A percentile compares a stretch with the other conserved stretches of the same genome.
Evolutionary conservation across 2,888 invertebrate species (phyloP).

Genomic region (Abscondita cerata): DNA sequence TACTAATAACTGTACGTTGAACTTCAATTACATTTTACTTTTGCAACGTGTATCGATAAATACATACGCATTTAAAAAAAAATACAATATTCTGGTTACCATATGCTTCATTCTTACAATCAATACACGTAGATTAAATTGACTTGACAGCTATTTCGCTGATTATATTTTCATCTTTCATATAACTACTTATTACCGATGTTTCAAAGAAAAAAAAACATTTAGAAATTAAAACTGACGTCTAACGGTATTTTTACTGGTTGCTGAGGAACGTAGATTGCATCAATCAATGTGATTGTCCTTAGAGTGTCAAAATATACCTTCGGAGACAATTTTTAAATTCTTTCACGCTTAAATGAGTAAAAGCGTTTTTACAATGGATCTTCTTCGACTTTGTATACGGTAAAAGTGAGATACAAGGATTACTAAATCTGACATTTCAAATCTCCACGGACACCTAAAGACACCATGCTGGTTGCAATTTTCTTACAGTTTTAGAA

Average conservation of each 20-base stretch:
- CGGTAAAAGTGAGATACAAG: slow-evolving; percentile 16
- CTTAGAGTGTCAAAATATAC: slow-evolving; percentile 22
- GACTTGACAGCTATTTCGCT: slow-evolving; percentile 9
- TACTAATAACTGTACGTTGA: slow-evolving; percentile 10
- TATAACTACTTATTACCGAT: slow-evolving; percentile 3
- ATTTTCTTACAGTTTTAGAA: slow-evolving; percentile 39
- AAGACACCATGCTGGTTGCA: slow-evolving; percentile 47
- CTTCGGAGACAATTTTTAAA: slow-evolving; percentile 17
- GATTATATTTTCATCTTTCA: not conserved
- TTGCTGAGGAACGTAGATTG: not conserved
- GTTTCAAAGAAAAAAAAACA: slow-evolving; percentile 4
- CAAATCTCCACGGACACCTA: slow-evolving; percentile 50
- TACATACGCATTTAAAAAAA: slow-evolving; percentile 7
- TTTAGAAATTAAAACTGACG: not conserved
- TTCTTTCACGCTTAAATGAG: slow-evolving; percentile 21
- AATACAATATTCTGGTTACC: slow-evolving; percentile 11
- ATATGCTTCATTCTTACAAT: slow-evolving; percentile 12
- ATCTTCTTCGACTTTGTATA: slow-evolving; percentile 12
- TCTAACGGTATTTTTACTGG: slow-evolving; percentile 6
- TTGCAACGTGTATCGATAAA: slow-evolving; percentile 6
- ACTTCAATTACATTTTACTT: slow-evolving; percentile 11
- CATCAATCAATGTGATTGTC: slow-evolving; percentile 18
- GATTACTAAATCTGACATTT: slow-evolving; percentile 46
- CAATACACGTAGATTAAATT: slow-evolving; percentile 11
- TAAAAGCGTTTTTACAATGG: slow-evolving; percentile 7